Conservation (phyloP, 2,797 vertebrate species). For the Sciaenops ocellatus region DNA sequence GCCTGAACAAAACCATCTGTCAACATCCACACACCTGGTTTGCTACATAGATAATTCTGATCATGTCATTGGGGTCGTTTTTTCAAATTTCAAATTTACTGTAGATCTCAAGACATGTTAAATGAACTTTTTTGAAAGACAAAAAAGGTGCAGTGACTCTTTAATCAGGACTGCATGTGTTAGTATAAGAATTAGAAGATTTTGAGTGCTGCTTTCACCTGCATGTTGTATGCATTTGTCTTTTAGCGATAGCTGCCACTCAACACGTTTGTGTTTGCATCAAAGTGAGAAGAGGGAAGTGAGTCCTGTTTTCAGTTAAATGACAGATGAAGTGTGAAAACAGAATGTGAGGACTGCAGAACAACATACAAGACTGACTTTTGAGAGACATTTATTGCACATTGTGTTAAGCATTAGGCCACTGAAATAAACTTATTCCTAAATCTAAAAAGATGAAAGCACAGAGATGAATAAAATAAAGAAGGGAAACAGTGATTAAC, state of each 20-base stretch:
- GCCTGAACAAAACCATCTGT: no score
- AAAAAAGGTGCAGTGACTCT: neutral
- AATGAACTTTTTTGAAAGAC: neutral
- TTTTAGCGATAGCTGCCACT: neutral
- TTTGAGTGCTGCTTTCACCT: neutral
- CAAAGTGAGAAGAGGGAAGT: neutral
- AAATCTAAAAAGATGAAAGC: neutral
- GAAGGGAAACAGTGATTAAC: conserved; percentile 57
- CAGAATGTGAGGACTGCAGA: no score
- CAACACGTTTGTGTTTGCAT: neutral
- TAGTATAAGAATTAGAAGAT: neutral
- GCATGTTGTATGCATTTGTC: neutral
- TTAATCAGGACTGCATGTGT: neutral
- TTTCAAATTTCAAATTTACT: neutral
- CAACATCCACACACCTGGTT: no score
- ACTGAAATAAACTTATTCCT: conserved; percentile 18
- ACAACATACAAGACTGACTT: neutral
- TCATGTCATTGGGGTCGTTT: no score
- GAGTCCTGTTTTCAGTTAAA: neutral
- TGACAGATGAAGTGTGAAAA: neutral
- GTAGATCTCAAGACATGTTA: neutral
- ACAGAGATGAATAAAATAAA: conserved; percentile 3
- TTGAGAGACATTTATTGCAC: neutral
- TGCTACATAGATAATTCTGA: no score
- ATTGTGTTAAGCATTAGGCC: neutral